Percentiles rank a stretch among this genome's conserved stretches.
Conservation (phyloP, 2,888 invertebrate genomes). For the Pseudoips prasinana region DNA sequence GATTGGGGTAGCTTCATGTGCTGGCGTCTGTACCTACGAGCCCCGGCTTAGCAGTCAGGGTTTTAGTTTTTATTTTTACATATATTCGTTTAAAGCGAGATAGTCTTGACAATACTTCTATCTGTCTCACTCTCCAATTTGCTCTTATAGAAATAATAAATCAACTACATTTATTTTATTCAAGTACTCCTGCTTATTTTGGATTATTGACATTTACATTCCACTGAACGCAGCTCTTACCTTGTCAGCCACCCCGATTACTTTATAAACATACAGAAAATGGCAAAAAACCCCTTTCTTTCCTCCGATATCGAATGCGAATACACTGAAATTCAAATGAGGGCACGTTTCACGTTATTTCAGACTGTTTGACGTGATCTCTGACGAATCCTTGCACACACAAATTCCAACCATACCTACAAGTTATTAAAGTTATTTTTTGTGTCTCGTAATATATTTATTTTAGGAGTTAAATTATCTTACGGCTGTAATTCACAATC, state of each 20-base stretch:
- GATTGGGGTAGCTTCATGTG: too few relatives aligned
- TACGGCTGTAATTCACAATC: slow-evolving; percentile 40
- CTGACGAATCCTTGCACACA: slow-evolving; percentile 4
- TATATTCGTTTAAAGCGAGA: too few relatives aligned
- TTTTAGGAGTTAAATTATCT: slow-evolving; percentile 39
- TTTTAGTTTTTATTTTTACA: too few relatives aligned
- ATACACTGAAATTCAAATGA: slow-evolving; percentile 39
- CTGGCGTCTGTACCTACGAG: too few relatives aligned
- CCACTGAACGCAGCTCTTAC: too few relatives aligned
- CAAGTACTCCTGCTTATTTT: too few relatives aligned
- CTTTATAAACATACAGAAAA: slow-evolving; percentile 11
- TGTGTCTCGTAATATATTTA: slow-evolving; percentile 13
- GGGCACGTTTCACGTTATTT: slow-evolving; percentile 40
- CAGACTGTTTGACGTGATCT: slow-evolving; percentile 27
- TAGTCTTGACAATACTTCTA: too few relatives aligned
- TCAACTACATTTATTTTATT: too few relatives aligned
- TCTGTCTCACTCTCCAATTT: too few relatives aligned
- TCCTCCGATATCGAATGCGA: slow-evolving; percentile 30
- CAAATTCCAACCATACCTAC: slow-evolving; percentile 11
- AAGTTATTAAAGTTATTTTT: slow-evolving; percentile 12
- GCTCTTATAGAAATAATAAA: too few relatives aligned
- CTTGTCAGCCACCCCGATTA: slow-evolving; percentile 9
- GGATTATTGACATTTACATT: too few relatives aligned
- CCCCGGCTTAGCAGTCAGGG: too few relatives aligned
- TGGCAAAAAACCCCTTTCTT: slow-evolving; percentile 17